Percentiles rank a stretch among this genome's conserved stretches.
These are phyloP conservation scores for Guaruba guarouba DNA, from an alignment of 2,113 vertebrate genomes.

Conservation along the genomic window DNA sequence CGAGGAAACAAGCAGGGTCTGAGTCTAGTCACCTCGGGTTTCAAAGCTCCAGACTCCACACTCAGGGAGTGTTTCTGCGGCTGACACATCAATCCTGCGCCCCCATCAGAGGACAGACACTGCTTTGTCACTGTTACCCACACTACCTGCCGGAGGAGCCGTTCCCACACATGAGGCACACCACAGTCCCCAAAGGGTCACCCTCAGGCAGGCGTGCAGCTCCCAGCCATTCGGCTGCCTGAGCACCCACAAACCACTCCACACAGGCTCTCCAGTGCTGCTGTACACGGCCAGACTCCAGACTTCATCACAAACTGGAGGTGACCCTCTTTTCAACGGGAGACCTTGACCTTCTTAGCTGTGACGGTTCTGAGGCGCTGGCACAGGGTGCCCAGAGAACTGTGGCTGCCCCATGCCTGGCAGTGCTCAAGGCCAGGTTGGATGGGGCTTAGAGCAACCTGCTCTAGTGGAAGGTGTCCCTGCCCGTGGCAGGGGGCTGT, in stretches of 20 bases:
- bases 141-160: background rate
- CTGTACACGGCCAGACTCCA: fast-evolving
- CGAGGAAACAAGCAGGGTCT: fast-evolving
- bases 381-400: background rate
- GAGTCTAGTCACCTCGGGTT: fast-evolving
- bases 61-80: background rate
- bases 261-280: fast-evolving
- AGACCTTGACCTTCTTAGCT: background rate
- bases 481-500: background rate
- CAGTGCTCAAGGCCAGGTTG: background rate
- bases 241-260: background rate
- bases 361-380: background rate
- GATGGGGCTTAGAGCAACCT: background rate
- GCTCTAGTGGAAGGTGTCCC: background rate
- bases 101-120: fast-evolving
- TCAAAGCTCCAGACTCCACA: background rate
- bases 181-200: fast-evolving
- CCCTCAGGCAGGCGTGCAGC: fast-evolving
- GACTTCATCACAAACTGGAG: background rate
- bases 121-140: background rate
- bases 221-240: fast-evolving
- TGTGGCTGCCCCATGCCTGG: background rate
- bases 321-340: background rate
- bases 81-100: fast-evolving
- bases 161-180: fast-evolving